Percentiles rank a stretch among this genome's conserved stretches.
Conservation (phyloP, 2,888 invertebrate species). For the Ctena decussata region DNA sequence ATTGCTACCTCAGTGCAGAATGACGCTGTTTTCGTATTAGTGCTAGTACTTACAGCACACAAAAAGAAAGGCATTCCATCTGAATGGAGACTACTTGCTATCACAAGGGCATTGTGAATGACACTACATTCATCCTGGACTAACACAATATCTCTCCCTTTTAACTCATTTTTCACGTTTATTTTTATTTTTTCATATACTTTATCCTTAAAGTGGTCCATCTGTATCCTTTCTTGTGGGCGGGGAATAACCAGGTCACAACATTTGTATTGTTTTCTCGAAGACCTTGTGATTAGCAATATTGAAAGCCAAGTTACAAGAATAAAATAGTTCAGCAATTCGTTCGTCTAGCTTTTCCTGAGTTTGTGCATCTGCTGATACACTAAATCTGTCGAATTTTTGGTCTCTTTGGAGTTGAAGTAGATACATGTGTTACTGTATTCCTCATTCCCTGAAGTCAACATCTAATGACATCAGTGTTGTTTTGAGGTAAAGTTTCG, state of each 20-base stretch:
- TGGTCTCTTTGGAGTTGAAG: too few species aligned
- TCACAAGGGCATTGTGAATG: slow-evolving; percentile 54
- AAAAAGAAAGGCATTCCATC: slow-evolving; percentile 34
- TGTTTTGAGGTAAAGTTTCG: too few species aligned
- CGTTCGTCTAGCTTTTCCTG: slow-evolving; percentile 21
- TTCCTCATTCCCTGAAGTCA: too few species aligned
- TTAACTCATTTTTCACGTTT: slow-evolving; percentile 21
- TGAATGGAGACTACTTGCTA: slow-evolving; percentile 38
- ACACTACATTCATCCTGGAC: slow-evolving; percentile 52
- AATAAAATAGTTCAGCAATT: slow-evolving; percentile 42
- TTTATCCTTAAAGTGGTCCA: slow-evolving; percentile 25
- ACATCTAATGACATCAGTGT: too few species aligned
- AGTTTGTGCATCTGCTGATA: too few species aligned
- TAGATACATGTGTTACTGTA: too few species aligned
- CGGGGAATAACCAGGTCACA: slow-evolving; percentile 37
- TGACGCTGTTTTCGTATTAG: slow-evolving; percentile 46
- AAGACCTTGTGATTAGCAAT: slow-evolving; percentile 34
- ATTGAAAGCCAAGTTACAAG: slow-evolving; percentile 45
- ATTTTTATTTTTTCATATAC: slow-evolving; percentile 20
- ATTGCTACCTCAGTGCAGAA: slow-evolving; percentile 38
- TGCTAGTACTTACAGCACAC: slow-evolving; percentile 29
- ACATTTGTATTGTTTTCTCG: slow-evolving; percentile 19
- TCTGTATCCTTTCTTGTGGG: slow-evolving; percentile 41
- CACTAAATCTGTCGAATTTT: too few species aligned
- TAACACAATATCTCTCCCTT: slow-evolving; percentile 41